Evolutionary conservation across 2,113 vertebrate species (phyloP).

Genomic region (Neomonachus schauinslandi): DNA sequence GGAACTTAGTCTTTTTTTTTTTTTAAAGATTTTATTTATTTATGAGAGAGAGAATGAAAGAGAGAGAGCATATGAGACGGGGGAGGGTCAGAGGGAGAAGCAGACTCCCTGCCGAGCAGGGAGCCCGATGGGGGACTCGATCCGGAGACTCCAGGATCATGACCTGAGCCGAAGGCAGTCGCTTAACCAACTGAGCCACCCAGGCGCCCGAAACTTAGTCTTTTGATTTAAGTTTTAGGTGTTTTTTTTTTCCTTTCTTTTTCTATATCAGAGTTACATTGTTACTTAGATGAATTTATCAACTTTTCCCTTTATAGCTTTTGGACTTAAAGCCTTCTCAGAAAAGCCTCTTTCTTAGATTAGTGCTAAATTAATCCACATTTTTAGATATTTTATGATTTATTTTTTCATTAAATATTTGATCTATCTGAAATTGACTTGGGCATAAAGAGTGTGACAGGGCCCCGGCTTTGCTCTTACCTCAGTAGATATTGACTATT

Average conservation of each 20-base stretch:
- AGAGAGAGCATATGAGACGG: too few species aligned
- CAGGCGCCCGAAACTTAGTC: not conserved
- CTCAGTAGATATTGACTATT: not conserved
- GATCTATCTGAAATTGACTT: not conserved
- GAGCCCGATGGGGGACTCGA: too few species aligned
- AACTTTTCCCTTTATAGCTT: not conserved
- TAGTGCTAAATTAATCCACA: not conserved
- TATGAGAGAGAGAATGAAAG: too few species aligned
- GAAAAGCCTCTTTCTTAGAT: not conserved
- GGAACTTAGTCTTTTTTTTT: constrained; percentile 18
- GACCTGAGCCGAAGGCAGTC: too few species aligned
- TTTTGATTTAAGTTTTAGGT: not conserved
- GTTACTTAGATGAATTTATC: not conserved
- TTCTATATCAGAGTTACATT: not conserved
- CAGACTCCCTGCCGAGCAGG: too few species aligned
- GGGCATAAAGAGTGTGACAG: not conserved
- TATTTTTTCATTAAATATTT: not conserved
- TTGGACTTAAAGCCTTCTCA: constrained; percentile 2
- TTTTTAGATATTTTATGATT: not conserved
- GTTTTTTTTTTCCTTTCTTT: not conserved
- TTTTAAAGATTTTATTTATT: too few species aligned
- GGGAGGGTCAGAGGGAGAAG: too few species aligned
- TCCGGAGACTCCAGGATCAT: too few species aligned
- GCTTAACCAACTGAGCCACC: too few species aligned
- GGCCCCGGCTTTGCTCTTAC: not conserved